Base-by-base conservation (phyloP, 2,113 vertebrate species). In the Craseonycteris thonglongyai region DNA sequence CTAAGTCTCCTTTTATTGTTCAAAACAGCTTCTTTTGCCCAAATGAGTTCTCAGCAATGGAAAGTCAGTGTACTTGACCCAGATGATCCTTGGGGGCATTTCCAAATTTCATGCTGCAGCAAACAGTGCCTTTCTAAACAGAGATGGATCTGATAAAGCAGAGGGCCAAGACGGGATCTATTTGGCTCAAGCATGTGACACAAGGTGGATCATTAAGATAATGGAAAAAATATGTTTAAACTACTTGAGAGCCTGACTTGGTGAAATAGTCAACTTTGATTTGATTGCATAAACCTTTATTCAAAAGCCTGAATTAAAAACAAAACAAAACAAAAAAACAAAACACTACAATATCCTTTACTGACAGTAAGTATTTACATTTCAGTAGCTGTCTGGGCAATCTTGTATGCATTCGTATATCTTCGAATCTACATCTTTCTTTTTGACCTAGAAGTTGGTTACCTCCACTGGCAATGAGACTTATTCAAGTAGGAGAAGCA, bases 31-130 rank as follows among this genome's bases (percentile, higher is more conserved):
- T 54, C 42, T 93, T 89, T 92, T 71, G 54, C 61, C 35, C 47
- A 88, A 71, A 61, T 92, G 91, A 85, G 83, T 61, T 95, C 40
- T 79, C 82, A 80, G 95, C 65, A 93, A 51, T 81, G 88, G 80
- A 74, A 93, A 95, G 81, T 78, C 75, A 47, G 84, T 63, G 35
- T 71, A 71, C 35, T 80, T 76, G 40, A 81, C 35, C 80, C 93
- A 96, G 65, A 85, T 91, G 63, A 91, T 61, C 89, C 71, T 68
- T 91, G 40, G 54, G 58, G 89, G 74, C 49, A 42, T 87, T 97
- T 91, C 56, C 63, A 96, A 92, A 45, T n/a, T 61, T 81, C 21
- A 72, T 72, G 79, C 63, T 91, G 83, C 65, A 78, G 49, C 69
- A 83, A 90, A 76, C 8, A 33, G 49, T 78, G 30, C 85, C 86